Base-by-base conservation (phyloP, 2,888 invertebrate genomes). In the Agonopterix heracliana region DNA sequence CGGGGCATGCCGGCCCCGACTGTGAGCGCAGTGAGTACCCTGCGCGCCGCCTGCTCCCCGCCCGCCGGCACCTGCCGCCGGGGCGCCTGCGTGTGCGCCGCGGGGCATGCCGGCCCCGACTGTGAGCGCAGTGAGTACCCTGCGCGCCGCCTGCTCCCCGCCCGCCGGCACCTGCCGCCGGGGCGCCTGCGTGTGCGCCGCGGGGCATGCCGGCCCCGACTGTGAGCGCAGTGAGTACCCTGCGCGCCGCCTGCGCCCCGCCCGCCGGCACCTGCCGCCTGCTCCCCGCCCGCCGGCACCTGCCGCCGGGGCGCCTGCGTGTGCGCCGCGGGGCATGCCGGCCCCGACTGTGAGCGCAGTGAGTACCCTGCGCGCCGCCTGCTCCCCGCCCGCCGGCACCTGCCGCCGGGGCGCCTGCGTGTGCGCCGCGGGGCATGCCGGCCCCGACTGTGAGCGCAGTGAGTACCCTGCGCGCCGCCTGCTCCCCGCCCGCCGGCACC, bases 81-180 rank as follows among this genome's bases (percentile, higher is more conserved):
- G 74, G 68, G 57, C 12, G 54, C 52, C 3, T 94, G 94, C 68
- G 89, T 91, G 10, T 94, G 94, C 68, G 88, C 90, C 3, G 86
- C 92, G 3, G 94, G 94, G 0, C 92, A 90, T 79, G 85, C 89
- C 2, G 94, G 94, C 34, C 82, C 89, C 40, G 89, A 91, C 65
- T 94, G 94, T 68, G 91, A 93, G 67, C 88, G 84, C 46, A 88
- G n/a, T n/a, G n/a, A n/a, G n/a, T n/a, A n/a, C n/a, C n/a, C n/a
- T n/a, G n/a, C n/a, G n/a, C n/a, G n/a, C n/a, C n/a, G n/a, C n/a
- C n/a, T n/a, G n/a, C n/a, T n/a, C n/a, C n/a, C n/a, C n/a, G n/a
- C n/a, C n/a, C n/a, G n/a, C n/a, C n/a, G n/a, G n/a, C n/a, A n/a
- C n/a, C n/a, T n/a, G n/a, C n/a, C n/a, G n/a, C n/a, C n/a, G n/a